A percentile compares a stretch with the other conserved stretches of the same genome.
Evolutionary conservation across 2,888 invertebrate species (phyloP).

Genomic region (Drosophila flavopinicola): DNA sequence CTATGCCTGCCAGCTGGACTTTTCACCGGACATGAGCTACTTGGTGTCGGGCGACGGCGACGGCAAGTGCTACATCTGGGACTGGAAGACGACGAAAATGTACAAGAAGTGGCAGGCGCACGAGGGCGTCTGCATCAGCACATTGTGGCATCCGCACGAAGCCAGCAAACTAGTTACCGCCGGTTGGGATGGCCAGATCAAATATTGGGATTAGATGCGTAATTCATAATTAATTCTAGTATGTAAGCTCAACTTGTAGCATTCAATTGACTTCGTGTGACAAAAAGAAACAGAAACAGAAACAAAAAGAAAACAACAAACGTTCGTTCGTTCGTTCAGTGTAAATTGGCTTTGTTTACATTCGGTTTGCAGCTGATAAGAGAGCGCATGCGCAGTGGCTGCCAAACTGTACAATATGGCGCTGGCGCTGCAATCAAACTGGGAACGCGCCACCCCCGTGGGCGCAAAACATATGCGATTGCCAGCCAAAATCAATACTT

Average conservation of each 20-base stretch:
- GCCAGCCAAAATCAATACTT: slow-evolving; percentile 74
- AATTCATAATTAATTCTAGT: slow-evolving; percentile 2
- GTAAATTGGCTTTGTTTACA: slow-evolving; percentile 45
- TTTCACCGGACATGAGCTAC: slow-evolving; percentile 99
- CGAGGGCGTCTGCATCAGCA: slow-evolving; percentile 97
- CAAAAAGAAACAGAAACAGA: too few relatives aligned
- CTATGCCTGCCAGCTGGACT: slow-evolving; percentile 98
- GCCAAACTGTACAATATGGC: slow-evolving; percentile 55
- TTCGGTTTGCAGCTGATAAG: slow-evolving; percentile 61
- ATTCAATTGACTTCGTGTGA: slow-evolving; percentile 33
- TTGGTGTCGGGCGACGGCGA: slow-evolving; percentile 99
- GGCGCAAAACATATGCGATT: slow-evolving; percentile 67
- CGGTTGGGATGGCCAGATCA: slow-evolving; percentile 99
- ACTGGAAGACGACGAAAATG: slow-evolving; percentile 99
- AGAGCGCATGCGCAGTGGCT: slow-evolving; percentile 67
- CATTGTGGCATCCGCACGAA: slow-evolving; percentile 99
- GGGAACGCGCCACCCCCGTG: slow-evolving; percentile 51
- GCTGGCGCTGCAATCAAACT: too few relatives aligned
- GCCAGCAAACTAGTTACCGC: slow-evolving; percentile 98
- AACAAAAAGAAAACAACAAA: too few relatives aligned
- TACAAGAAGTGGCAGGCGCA: slow-evolving; percentile 99
- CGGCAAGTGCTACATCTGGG: slow-evolving; percentile 99
- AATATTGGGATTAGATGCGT: slow-evolving; percentile 96
- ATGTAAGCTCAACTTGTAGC: slow-evolving; percentile 52
- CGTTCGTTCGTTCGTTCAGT: not conserved